Base-by-base conservation (phyloP, 1,140 invertebrate genomes). In the Penaeus vannamei region DNA sequence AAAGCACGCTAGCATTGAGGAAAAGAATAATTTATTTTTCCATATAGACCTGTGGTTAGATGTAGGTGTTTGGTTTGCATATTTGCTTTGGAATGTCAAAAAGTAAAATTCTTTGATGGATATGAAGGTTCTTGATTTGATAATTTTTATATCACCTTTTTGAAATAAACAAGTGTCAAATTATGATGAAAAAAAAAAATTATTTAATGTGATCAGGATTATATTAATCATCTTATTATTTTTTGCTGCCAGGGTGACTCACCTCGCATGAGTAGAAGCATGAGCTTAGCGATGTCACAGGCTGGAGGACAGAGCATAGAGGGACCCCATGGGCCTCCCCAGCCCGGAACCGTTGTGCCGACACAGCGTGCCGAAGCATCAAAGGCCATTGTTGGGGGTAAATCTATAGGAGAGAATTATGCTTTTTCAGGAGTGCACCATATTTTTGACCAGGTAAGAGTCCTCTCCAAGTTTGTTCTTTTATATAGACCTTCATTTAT, bases 351-450 rank as follows among this genome's bases (percentile, higher is more conserved):
- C 91, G 92, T 93, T 90, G 93, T 93, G 91, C 95, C 93, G 90
- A 93, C 92, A 90, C 93, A 92, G 91, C 92, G 93, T 91, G 93
- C 93, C 23, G 94, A 95, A 92, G 94, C 95, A 72, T 95, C 94
- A 79, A 93, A 93, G 91, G 93, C 94, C 36, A 93, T 94, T 69
- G 93, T 93, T 23, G 92, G 95, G 92, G 95, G 96, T 59, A 95
- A 95, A 92, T 94, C 95, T 42, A 95, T 96, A 91, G 95, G 95
- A 88, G 96, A 97, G 92, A 97, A 96, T 92, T 97, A 97, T 95
- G 96, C 96, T 2, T 97, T 97, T 93, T 95, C 95, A 90, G 97
- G 96, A 64, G 96, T 98, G 85, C 96, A 97, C 93, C 96, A 97
- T 92, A 96, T 97, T 90, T 97, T 97, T 94, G 97, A 98, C 59